phyloP scores from a whole-genome alignment of 2,888 invertebrate species.

The Caenorhabditis sulstoni region DNA sequence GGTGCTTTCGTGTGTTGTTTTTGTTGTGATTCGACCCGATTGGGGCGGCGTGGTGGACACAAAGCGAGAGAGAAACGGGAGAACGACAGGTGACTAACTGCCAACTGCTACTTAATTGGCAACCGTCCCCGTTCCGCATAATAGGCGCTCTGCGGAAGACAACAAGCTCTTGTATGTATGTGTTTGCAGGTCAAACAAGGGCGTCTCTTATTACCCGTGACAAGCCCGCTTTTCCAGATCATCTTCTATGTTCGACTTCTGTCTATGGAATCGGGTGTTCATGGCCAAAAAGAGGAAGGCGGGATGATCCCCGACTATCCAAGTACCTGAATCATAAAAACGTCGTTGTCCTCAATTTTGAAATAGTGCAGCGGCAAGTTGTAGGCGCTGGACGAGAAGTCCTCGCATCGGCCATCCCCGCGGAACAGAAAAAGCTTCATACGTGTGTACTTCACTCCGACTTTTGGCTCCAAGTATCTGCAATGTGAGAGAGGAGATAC shows the following conservation, averaged over 20 bases:
- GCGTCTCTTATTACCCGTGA: constrained; percentile 46
- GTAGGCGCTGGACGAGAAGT: constrained; percentile 54
- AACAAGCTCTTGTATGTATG: constrained; percentile 21
- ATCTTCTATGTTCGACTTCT: constrained; percentile 23
- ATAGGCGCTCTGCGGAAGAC: constrained; percentile 18
- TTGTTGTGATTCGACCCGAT: constrained; percentile 18
- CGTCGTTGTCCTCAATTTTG: constrained; percentile 80
- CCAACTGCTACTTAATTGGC: constrained; percentile 51
- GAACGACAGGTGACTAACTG: constrained; percentile 41
- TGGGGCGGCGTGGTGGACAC: constrained; percentile 7
- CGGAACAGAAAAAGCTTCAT: constrained; percentile 67
- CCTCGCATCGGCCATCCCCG: constrained; percentile 66
- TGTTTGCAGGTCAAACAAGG: constrained; percentile 51
- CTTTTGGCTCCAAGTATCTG: constrained; percentile 77
- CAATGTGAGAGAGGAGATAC: constrained; percentile 42
- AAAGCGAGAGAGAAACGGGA: constrained; percentile 17
- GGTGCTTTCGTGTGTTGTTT: constrained; percentile 18
- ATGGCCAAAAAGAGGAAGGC: constrained; percentile 16
- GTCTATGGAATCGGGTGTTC: constrained; percentile 39
- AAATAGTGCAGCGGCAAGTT: constrained; percentile 74
- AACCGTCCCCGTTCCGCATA: constrained; percentile 23
- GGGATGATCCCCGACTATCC: constrained; percentile 2
- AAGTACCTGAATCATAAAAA: constrained; percentile 72
- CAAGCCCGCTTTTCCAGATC: constrained; percentile 15
- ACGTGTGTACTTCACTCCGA: constrained; percentile 64